Evolutionary conservation across 2,888 invertebrate species (phyloP), one percentile per base, ranked within the genome.

Genomic region (Heliconius ethilla): DNA sequence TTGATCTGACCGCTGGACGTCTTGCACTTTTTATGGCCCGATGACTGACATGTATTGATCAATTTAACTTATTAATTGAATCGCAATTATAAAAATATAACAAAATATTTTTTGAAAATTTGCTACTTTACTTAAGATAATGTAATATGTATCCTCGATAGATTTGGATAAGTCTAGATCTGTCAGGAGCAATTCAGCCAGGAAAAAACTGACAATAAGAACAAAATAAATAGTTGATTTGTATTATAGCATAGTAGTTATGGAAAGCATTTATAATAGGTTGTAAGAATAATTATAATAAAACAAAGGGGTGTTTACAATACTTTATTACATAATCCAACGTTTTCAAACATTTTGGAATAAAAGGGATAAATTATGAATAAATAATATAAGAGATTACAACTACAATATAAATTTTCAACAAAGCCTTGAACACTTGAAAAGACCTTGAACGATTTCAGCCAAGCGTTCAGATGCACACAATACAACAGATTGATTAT

Each of bases 1-100:
- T 86, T 83, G 86, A 83, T 83, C 77, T 66, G 77, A 73, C 73
- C 73, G 67, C 74, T 74, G 73, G 62, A 72, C 37, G 63, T 45
- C 69, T 74, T 75, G 75, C 33, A 18, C 27, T 78, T 70, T 78
- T 75, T 75, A 73, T 55, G 25, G 55, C 18, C 33, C 13, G 25
- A 62, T 69, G 67, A 62, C 67, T 77, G 73, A 74, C 59, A 29
- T 77, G 33, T 27, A 77, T 77, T 77, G 62, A 69, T 62, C 27
- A 66, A 59, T 77, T 6, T 29, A 40, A 67, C 55, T 2, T 73
- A 22, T 51, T 51, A 51, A 51, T n/a, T n/a, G n/a, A n/a, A 27
- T 25, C 18, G 27, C 10, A 40, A 63, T 74, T 1, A 33, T 72
- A 33, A 13, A 51, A 51, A 51, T 22, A 18, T 10, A 11, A 25